Percentiles rank a stretch among this genome's conserved stretches.
Conservation (phyloP, 2,888 invertebrate genomes). For the Drosophila neutralis region DNA sequence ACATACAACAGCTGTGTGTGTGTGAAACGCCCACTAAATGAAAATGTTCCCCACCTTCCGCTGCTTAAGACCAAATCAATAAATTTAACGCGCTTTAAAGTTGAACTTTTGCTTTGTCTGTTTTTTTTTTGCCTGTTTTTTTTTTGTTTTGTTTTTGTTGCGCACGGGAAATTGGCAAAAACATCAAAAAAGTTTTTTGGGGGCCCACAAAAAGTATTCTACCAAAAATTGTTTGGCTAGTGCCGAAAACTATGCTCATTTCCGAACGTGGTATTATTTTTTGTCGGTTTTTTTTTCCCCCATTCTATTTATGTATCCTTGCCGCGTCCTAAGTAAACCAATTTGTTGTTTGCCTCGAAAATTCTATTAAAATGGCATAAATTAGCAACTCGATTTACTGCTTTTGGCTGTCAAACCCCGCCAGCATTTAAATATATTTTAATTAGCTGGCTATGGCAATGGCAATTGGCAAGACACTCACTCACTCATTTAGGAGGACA, state of each 20-base stretch:
- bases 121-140: conserved; percentile 18
- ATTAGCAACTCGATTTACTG: conserved; percentile 56
- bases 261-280: conserved; percentile 51
- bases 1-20: conserved; percentile 5
- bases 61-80: conserved; percentile 60
- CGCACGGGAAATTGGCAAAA: conserved; percentile 73
- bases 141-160: conserved; percentile 13
- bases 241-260: conserved; percentile 72
- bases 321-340: conserved; percentile 40
- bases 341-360: conserved; percentile 47
- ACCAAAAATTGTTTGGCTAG: conserved; percentile 29
- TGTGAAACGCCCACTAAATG: conserved; percentile 27
- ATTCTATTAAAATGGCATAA: conserved; percentile 66
- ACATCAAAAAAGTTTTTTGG: conserved; percentile 64
- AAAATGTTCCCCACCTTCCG: neutral
- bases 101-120: conserved; percentile 19
- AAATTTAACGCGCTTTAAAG: conserved; percentile 65
- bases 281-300: neutral
- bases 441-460: conserved; percentile 71
- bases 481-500: neutral
- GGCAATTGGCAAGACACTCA: conserved; percentile 34
- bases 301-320: conserved; percentile 26
- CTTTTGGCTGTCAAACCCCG: conserved; percentile 25
- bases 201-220: conserved; percentile 45
- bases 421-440: conserved; percentile 72